A percentile compares a stretch with the other conserved stretches of the same genome.
Conservation (phyloP, 2,888 invertebrate species). For the Elegia similella region DNA sequence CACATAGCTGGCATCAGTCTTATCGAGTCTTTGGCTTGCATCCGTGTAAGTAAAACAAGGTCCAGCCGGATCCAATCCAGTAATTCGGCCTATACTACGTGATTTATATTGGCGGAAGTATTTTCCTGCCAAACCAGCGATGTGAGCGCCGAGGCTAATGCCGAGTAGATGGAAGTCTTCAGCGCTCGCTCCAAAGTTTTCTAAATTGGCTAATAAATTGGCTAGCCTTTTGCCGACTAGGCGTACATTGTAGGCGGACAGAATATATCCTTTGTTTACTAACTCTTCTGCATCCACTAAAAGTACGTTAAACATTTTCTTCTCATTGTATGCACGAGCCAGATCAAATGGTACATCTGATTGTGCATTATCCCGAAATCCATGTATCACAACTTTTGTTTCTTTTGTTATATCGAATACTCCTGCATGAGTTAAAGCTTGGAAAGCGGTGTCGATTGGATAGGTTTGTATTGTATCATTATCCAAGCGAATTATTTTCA, state of each 20-base stretch:
- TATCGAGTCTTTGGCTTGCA: conserved; percentile 66
- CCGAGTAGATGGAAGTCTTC: conserved; percentile 79
- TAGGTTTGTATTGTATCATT: conserved; percentile 47
- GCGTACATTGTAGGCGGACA: conserved; percentile 68
- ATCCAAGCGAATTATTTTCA: conserved; percentile 62
- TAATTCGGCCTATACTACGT: conserved; percentile 64
- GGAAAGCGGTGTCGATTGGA: conserved; percentile 63
- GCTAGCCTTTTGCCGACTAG: conserved; percentile 78
- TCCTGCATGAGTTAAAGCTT: conserved; percentile 51
- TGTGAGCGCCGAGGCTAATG: conserved; percentile 82
- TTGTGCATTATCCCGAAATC: conserved; percentile 69
- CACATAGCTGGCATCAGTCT: conserved; percentile 69
- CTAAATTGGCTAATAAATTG: conserved; percentile 73
- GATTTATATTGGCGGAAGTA: conserved; percentile 66
- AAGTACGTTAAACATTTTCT: conserved; percentile 71
- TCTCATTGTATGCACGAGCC: conserved; percentile 67
- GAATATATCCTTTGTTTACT: conserved; percentile 66
- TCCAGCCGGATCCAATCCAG: conserved; percentile 75
- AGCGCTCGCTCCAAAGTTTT: conserved; percentile 64
- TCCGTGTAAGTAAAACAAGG: conserved; percentile 72
- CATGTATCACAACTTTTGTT: conserved; percentile 74
- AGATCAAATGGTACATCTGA: conserved; percentile 65
- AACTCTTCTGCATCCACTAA: conserved; percentile 71
- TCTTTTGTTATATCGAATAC: conserved; percentile 69
- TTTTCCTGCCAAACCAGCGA: conserved; percentile 76